Conservation (phyloP, 2,888 invertebrate genomes). For the Pegoplata infirma region DNA sequence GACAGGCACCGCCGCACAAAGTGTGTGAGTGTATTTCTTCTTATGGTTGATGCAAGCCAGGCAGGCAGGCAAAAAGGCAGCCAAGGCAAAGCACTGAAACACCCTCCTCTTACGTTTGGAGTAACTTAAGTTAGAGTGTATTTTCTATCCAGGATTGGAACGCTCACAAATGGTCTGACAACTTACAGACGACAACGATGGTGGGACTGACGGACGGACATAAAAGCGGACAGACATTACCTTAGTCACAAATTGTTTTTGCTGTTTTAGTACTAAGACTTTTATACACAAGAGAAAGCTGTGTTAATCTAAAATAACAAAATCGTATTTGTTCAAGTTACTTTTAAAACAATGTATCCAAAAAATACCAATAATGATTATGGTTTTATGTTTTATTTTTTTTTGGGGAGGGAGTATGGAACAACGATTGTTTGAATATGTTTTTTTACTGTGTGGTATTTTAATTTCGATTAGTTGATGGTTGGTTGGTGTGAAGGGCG, state of each 20-base stretch:
- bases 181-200: conserved; percentile 39
- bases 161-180: conserved; percentile 37
- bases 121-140: conserved; percentile 40
- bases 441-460: conserved; percentile 49
- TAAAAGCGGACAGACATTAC: conserved; percentile 3
- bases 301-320: conserved; percentile 30
- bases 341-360: conserved; percentile 2
- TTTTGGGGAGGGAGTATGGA: background rate
- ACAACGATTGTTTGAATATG: background rate
- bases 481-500: conserved; percentile 45
- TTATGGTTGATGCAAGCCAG: conserved; percentile 30
- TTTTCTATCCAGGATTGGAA: conserved; percentile 59
- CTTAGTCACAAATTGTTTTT: conserved; percentile 37
- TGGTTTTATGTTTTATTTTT: conserved; percentile 31
- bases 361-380: conserved; percentile 38
- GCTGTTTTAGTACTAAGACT: conserved; percentile 9
- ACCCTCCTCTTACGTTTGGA: conserved; percentile 54
- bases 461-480: conserved; percentile 40
- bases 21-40: conserved; percentile 59
- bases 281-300: conserved; percentile 27
- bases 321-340: background rate
- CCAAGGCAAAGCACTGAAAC: conserved; percentile 36
- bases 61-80: conserved; percentile 20
- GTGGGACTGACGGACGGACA: conserved; percentile 14
- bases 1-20: conserved; percentile 72